phyloP scores from a whole-genome alignment of 2,113 vertebrate genomes.

The Drymodes brunneopygia region DNA sequence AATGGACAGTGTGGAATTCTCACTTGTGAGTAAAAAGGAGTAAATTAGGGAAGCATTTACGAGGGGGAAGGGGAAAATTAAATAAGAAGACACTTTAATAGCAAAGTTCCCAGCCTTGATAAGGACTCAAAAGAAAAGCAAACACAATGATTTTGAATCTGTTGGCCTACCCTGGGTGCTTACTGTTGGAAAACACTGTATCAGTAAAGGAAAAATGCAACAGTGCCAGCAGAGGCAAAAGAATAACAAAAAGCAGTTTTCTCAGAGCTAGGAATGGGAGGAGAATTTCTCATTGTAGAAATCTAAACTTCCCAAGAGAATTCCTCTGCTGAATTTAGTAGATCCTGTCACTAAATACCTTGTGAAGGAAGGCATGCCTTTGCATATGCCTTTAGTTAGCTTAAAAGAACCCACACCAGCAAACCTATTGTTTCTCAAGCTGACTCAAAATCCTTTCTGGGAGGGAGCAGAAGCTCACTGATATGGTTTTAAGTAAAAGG shows the following conservation, averaged over 20 bases:
- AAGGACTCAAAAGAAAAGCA: background rate
- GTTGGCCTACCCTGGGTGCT: background rate
- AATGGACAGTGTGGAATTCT: background rate
- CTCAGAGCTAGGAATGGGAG: background rate
- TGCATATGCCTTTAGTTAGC: background rate
- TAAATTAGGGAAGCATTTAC: background rate
- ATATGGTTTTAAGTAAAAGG: background rate
- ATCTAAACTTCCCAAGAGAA: background rate
- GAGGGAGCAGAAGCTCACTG: background rate
- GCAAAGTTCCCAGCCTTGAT: background rate
- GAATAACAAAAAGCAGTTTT: background rate
- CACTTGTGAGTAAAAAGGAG: background rate
- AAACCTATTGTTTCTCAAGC: background rate
- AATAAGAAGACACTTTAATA: background rate
- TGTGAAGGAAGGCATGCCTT: background rate
- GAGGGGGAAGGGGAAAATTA: background rate
- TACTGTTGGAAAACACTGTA: background rate
- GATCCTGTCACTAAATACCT: conserved; percentile 16
- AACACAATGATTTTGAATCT: background rate
- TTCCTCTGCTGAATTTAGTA: background rate
- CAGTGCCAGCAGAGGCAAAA: background rate
- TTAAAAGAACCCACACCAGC: background rate
- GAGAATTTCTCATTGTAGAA: background rate
- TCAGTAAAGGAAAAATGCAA: background rate
- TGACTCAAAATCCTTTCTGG: background rate